These are phyloP conservation scores for Steinernema hermaphroditum DNA, from an alignment of 2,888 invertebrate genomes.

Conservation along the genomic window DNA sequence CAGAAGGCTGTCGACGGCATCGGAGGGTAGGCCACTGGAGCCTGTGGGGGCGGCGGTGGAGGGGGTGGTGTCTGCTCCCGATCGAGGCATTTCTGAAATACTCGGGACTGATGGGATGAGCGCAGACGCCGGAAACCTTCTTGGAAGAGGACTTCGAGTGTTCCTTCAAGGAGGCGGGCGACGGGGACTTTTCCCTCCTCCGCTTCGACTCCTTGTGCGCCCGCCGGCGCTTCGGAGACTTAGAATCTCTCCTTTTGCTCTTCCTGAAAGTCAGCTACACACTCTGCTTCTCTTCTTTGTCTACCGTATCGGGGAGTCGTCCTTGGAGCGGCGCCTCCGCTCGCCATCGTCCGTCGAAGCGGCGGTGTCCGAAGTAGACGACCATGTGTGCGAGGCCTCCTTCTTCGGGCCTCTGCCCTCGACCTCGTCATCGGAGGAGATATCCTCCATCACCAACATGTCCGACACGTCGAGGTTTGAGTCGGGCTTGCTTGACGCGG, in stretches of 20 bases:
- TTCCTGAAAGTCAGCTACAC: neutral
- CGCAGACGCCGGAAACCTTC: neutral
- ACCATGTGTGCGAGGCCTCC: constrained; percentile 17
- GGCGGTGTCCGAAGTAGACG: constrained; percentile 3
- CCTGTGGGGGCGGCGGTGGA: neutral
- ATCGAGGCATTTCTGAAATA: constrained; percentile 4
- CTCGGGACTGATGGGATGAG: too few relatives aligned
- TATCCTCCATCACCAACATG: constrained; percentile 8
- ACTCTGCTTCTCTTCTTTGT: neutral
- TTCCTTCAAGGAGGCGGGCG: neutral
- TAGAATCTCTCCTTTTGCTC: neutral
- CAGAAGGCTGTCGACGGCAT: neutral
- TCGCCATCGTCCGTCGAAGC: neutral
- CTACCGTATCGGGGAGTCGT: too few relatives aligned
- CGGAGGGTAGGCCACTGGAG: neutral
- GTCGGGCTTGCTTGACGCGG: neutral
- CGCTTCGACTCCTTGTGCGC: constrained; percentile 16
- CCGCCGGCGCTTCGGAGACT: constrained; percentile 3
- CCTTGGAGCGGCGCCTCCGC: too few relatives aligned
- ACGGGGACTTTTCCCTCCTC: constrained; percentile 2
- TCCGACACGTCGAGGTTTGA: neutral
- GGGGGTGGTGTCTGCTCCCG: neutral
- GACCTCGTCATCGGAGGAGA: neutral
- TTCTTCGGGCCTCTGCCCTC: neutral
- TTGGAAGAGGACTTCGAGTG: neutral